A percentile compares a stretch with the other conserved stretches of the same genome.
Evolutionary conservation across 2,888 invertebrate genomes (phyloP).

Genomic region (Dryadula phaetusa): DNA sequence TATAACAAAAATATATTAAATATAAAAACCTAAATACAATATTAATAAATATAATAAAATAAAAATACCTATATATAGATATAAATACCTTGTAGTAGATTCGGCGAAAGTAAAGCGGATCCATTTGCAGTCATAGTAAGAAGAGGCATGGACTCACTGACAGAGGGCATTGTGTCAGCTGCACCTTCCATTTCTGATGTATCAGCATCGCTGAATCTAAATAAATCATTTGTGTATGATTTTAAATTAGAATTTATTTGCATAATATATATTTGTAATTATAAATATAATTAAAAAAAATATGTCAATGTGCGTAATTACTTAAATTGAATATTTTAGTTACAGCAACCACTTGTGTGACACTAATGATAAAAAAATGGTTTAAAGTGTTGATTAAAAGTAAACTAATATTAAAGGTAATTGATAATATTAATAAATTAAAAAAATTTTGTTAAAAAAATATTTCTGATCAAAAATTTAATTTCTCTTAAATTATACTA

Average conservation of each 20-base stretch:
- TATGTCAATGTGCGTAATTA: too few species aligned
- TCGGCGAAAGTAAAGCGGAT: constrained; percentile 69
- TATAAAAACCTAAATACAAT: too few species aligned
- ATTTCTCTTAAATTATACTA: too few species aligned
- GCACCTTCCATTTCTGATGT: constrained; percentile 78
- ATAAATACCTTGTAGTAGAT: constrained; percentile 67
- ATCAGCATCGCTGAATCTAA: constrained; percentile 76
- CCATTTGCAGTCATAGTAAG: constrained; percentile 73
- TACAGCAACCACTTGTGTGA: too few species aligned
- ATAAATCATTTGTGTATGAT: constrained; percentile 13
- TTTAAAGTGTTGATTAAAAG: too few species aligned
- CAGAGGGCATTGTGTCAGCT: constrained; percentile 73
- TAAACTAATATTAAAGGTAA: background rate
- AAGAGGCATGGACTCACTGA: constrained; percentile 75
- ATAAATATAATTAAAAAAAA: too few species aligned
- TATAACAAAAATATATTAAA: too few species aligned
- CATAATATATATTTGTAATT: too few species aligned
- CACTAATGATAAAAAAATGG: too few species aligned
- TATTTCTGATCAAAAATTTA: background rate
- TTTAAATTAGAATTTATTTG: constrained; percentile 6
- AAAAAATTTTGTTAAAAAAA: background rate
- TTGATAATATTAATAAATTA: background rate
- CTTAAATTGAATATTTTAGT: too few species aligned
- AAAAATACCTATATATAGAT: too few species aligned
- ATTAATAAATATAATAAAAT: too few species aligned